Evolutionary conservation across 2,888 invertebrate species (phyloP).

Genomic region (Phengaris arion): DNA sequence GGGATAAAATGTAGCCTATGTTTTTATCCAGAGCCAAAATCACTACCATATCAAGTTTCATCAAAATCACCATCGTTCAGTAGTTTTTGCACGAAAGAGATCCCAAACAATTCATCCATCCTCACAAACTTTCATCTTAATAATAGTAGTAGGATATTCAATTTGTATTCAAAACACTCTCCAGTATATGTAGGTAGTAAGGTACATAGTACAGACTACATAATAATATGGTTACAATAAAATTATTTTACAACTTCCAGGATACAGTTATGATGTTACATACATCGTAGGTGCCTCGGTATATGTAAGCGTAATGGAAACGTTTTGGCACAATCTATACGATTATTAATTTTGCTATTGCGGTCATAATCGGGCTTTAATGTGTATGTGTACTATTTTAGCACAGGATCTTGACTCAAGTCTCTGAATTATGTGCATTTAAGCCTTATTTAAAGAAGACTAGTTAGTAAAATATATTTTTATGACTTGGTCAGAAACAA

Average conservation of each 20-base stretch:
- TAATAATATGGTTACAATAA: slow-evolving; percentile 3
- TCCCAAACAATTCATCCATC: too few species aligned
- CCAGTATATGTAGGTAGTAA: background rate
- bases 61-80: too few species aligned
- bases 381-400: slow-evolving; percentile 39
- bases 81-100: too few species aligned
- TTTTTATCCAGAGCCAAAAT: too few species aligned
- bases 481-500: background rate
- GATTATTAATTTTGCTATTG: slow-evolving; percentile 42
- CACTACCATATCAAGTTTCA: too few species aligned
- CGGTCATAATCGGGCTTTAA: slow-evolving; percentile 42
- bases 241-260: slow-evolving; percentile 1
- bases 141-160: background rate
- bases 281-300: slow-evolving; percentile 20
- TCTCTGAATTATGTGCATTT: slow-evolving; percentile 11
- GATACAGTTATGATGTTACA: background rate
- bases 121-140: too few species aligned
- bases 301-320: slow-evolving; percentile 42
- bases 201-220: background rate
- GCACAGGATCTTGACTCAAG: slow-evolving; percentile 32
- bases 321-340: slow-evolving; percentile 42
- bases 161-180: background rate
- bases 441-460: background rate
- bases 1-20: too few species aligned
- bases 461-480: too few species aligned